Base-by-base conservation (phyloP, 1,140 invertebrate species). In the Caenorhabditis inopinata region DNA sequence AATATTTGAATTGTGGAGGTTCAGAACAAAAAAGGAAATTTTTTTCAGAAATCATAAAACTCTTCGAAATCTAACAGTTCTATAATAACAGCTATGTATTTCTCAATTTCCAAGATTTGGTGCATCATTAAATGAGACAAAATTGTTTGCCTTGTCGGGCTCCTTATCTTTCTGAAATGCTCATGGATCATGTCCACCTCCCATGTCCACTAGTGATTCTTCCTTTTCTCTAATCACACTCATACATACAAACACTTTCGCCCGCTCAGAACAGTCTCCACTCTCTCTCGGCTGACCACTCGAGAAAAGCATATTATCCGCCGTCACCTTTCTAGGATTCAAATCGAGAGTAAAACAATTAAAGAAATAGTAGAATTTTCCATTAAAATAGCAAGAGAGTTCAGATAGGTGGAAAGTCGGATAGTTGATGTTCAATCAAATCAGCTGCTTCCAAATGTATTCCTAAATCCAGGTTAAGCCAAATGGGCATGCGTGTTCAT, bases 221-320 rank as follows among this genome's bases (percentile, higher is more conserved):
- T 18, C 27, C n/a, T 21, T 18, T 42, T 18, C 48, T 21, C 25
- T 21, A 16, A 16, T 38, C 58, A 68, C 25, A 68, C 32, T 38
- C 58, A 68, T 9, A 21, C 38, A 42, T 42, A 14, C 38, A 42
- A 7, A 42, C 38, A 42, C 38, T 7, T 42, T 68, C 9, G 32
- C 21, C 58, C 58, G 38, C 58, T 68, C 58, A 68, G 38, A 25
- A 58, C 53, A 58, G 18, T 29, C 58, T 68, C 23, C 32, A 68
- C n/a, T n/a, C n/a, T 68, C 32, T 68, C 58, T 68, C 18, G n/a
- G 38, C 58, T 68, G 58, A 38, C 58, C 58, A 68, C 58, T 68
- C 58, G 58, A 68, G 58, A 68, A 68, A 68, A 68, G 58, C 58
- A 32, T 32, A 68, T 68, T 68, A 68, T 68, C 58, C 58, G 58